Base-by-base conservation (phyloP, 2,797 vertebrate species). In the Steatocranus sp. region DNA sequence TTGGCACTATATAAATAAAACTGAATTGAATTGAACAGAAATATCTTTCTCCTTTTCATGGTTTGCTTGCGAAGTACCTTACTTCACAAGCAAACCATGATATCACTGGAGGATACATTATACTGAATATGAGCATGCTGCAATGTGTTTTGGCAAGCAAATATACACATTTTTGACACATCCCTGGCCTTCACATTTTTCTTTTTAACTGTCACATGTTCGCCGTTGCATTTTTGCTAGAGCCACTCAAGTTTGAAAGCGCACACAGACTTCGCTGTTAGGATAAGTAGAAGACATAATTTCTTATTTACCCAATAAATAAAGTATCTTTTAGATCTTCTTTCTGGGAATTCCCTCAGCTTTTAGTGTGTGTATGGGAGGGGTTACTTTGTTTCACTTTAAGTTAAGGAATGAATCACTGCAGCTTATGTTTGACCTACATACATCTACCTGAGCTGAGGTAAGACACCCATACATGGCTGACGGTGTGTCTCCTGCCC, bases 401-500 rank as follows among this genome's bases (percentile, higher is more conserved):
- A 81, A 36, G 78, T 78, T 61, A 20, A 58, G n/a, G 12, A 78
- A 86, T 76, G 27, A 86, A 48, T 86, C 43, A 25, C 20, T 9
- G 82, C 75, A 63, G 82, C 54, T 77, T 76, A 18, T 81, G 84
- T 87, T 63, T 82, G 63, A 89, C 84, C 68, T 73, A 73, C 43
- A 73, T 73, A 30, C 68, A 15, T 66, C 66, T 76, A 80, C 86
- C 83, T 79, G 78, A 32, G 41, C 49, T 83, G 80, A 81, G 86
- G 75, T 79, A 61, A 91, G 83, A 88, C 49, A 70, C 66, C 61
- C 10, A n/a, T 82, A 56, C 78, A 78, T 81, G 73, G 80, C 79
- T 81, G 82, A 87, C 81, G 86, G 83, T 84, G 84, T 68, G 38
- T 90, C 80, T 80, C 87, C 82, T 84, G 73, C 61, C 50, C 17